Percentiles rank a stretch among this genome's conserved stretches.
Conservation (phyloP, 2,113 vertebrate species). For the Chamaea fasciata region DNA sequence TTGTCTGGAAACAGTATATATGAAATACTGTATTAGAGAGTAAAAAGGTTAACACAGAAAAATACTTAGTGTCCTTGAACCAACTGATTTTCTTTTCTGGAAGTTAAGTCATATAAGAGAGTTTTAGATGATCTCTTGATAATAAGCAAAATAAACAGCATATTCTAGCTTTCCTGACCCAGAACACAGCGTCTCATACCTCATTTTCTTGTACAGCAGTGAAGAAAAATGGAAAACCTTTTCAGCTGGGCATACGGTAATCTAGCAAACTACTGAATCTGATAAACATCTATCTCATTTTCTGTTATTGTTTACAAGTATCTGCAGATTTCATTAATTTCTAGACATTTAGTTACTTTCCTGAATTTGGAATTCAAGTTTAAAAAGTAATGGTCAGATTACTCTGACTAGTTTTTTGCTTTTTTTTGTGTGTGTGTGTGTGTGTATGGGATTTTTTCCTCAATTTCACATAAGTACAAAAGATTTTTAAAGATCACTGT, state of each 20-base stretch:
- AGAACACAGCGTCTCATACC: neutral
- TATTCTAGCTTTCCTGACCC: neutral
- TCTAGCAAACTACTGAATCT: neutral
- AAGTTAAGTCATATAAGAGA: neutral
- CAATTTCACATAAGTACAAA: neutral
- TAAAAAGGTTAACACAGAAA: neutral
- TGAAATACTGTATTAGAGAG: neutral
- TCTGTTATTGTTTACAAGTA: neutral
- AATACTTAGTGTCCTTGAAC: neutral
- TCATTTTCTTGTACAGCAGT: neutral
- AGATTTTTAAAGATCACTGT: neutral
- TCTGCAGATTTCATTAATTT: neutral
- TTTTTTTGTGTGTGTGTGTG: neutral
- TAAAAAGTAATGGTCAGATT: neutral
- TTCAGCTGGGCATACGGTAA: neutral
- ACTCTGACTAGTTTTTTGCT: neutral
- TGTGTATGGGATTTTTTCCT: rapidly evolving
- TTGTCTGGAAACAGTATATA: neutral
- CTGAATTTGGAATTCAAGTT: neutral
- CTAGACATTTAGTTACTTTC: neutral
- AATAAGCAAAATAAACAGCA: neutral
- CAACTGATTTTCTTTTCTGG: neutral
- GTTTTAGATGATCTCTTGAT: neutral
- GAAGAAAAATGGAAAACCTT: neutral
- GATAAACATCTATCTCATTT: neutral